These are phyloP conservation scores for Gymnoscopelus braueri DNA, from an alignment of 2,797 vertebrate genomes.

Conservation along the genomic window DNA sequence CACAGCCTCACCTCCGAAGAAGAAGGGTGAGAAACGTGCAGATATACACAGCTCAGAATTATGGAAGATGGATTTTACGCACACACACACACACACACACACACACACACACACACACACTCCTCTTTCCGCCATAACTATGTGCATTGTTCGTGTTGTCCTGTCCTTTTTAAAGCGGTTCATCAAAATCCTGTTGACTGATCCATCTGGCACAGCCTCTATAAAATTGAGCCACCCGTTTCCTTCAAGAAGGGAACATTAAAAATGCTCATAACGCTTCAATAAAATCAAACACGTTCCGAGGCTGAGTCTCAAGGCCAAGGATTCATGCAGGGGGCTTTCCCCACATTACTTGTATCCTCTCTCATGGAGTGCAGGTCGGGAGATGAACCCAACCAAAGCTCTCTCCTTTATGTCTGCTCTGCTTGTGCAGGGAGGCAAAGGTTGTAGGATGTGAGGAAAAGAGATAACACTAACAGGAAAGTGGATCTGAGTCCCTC, in stretches of 20 bases:
- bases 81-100: not conserved
- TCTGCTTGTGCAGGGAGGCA: constrained; percentile 4
- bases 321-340: not conserved
- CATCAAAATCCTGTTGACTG: too few relatives aligned
- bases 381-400: constrained; percentile 1
- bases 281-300: too few relatives aligned
- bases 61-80: too few relatives aligned
- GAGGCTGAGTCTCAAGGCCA: not conserved
- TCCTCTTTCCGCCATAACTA: not conserved
- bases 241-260: constrained; percentile 1
- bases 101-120: not conserved
- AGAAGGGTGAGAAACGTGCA: constrained; percentile 74
- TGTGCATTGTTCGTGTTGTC: not conserved
- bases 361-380: not conserved
- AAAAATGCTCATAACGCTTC: not conserved
- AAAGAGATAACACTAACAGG: too few relatives aligned
- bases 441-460: too few relatives aligned
- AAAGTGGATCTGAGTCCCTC: too few relatives aligned
- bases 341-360: constrained; percentile 1
- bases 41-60: constrained; percentile 3
- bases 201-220: too few relatives aligned
- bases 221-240: constrained; percentile 1
- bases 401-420: constrained; percentile 25
- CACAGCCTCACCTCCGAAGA: constrained; percentile 75
- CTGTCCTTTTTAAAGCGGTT: not conserved